Evolutionary conservation across 2,113 vertebrate species (phyloP), one percentile per base, ranked within the genome.

Genomic region (Syngnathus typhle): DNA sequence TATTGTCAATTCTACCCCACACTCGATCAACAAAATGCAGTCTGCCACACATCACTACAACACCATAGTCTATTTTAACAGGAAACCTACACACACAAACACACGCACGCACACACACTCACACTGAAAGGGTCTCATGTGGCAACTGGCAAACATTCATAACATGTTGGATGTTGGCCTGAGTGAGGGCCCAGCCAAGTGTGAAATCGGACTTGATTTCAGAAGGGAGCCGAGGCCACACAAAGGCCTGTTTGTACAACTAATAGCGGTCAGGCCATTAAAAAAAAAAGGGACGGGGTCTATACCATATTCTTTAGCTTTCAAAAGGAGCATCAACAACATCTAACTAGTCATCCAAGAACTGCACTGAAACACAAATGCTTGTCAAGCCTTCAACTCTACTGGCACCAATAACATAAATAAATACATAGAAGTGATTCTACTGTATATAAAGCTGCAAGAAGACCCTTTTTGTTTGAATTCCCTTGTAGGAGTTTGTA

Each of bases 131-230:
- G 72, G 77, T 77, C 81, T 87, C 84, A 85, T 80, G 81, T 85
- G 83, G 78, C 86, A 58, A 78, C 69, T 63, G 69, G 78, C 80
- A 64, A 73, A 77, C 84, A 84, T 86, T 84, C 79, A 82, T 75
- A 79, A 84, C 79, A 76, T 71, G 78, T 77, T 81, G 84, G 74
- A 84, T 75, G 36, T 66, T 72, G 36, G 70, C 80, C 67, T 27
- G 74, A 79, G 71, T 76, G 71, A 67, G 77, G 77, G 72, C 69
- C 70, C 77, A 79, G 85, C 78, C 84, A 81, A 85, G 84, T 86
- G 85, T 85, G 85, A 89, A 87, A 88, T 86, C 75, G 74, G 79
- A 85, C 82, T 88, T 82, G 73, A 87, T 83, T 87, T 86, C 79
- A 87, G 84, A 79, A 79, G 68, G 71, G 79, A 79, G 73, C 49